Evolutionary conservation across 2,888 invertebrate species (phyloP).

Genomic region (Nomada ferruginata): DNA sequence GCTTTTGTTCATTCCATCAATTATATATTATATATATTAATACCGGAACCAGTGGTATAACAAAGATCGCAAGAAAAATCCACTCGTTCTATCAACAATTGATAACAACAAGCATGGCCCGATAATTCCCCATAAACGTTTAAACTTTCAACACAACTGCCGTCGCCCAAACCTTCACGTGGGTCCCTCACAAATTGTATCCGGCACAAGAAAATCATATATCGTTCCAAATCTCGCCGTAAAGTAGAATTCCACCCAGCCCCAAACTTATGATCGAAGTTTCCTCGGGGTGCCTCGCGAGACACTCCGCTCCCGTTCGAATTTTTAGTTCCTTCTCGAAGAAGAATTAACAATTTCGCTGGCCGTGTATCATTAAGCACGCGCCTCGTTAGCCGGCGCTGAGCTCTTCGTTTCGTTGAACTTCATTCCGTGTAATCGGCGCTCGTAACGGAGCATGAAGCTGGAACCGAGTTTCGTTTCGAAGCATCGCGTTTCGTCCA

Average conservation of each 20-base stretch:
- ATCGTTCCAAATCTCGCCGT: background rate
- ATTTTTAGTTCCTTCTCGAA: constrained; percentile 6
- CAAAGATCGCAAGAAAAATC: too few species aligned
- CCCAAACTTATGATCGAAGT: constrained; percentile 10
- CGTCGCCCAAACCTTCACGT: background rate
- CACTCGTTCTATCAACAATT: too few species aligned
- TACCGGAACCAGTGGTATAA: too few species aligned
- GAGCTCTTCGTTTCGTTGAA: constrained; percentile 17
- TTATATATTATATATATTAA: too few species aligned
- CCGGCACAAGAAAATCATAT: background rate
- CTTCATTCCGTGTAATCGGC: constrained; percentile 21
- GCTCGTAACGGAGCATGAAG: constrained; percentile 3
- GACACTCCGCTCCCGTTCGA: background rate
- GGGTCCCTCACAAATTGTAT: background rate
- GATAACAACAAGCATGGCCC: background rate
- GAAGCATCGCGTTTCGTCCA: background rate
- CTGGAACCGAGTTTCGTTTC: constrained; percentile 17
- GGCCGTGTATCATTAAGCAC: constrained; percentile 11
- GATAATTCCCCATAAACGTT: background rate
- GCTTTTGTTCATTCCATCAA: too few species aligned
- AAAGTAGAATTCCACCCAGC: constrained; percentile 8
- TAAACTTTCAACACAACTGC: background rate
- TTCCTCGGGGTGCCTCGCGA: background rate
- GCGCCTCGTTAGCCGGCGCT: constrained; percentile 9
- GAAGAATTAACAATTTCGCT: constrained; percentile 22